Percentiles rank a stretch among this genome's conserved stretches.
Conservation (phyloP, 2,797 vertebrate species). For the Emydoidea blandingii region DNA sequence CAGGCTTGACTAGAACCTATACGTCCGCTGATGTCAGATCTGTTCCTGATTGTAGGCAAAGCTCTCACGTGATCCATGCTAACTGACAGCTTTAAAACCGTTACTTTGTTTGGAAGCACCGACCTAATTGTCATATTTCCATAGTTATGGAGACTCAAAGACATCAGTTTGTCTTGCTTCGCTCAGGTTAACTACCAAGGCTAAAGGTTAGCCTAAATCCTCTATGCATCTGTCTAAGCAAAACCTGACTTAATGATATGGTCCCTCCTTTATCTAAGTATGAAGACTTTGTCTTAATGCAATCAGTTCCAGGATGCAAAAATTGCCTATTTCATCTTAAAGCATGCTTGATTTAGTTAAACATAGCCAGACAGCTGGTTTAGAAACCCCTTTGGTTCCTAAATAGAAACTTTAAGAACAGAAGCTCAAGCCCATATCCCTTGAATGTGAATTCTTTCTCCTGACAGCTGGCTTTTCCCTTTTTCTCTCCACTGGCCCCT, state of each 20-base stretch:
- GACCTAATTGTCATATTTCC: not conserved
- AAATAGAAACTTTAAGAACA: not conserved
- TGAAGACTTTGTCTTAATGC: conserved; percentile 1
- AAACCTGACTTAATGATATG: conserved; percentile 14
- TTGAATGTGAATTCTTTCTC: not conserved
- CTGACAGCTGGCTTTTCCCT: not conserved
- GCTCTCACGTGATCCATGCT: not conserved
- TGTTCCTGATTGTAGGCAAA: conserved; percentile 11
- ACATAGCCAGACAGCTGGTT: not conserved
- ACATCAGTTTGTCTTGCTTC: not conserved
- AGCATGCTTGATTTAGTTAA: conserved; percentile 10
- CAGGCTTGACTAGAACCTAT: not conserved
- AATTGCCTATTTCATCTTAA: not conserved
- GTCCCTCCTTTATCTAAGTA: conserved; percentile 16
- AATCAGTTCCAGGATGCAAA: not conserved
- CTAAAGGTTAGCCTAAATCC: not conserved
- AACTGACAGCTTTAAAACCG: conserved; percentile 23
- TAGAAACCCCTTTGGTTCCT: not conserved
- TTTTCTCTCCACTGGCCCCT: not conserved
- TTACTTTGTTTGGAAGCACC: conserved; percentile 24
- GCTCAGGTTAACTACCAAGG: not conserved
- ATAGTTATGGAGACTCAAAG: not conserved
- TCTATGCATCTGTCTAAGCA: conserved; percentile 21
- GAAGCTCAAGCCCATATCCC: not conserved
- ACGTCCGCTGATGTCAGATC: not conserved